phyloP scores from a whole-genome alignment of 2,113 vertebrate species.

The Dasypus novemcinctus region DNA sequence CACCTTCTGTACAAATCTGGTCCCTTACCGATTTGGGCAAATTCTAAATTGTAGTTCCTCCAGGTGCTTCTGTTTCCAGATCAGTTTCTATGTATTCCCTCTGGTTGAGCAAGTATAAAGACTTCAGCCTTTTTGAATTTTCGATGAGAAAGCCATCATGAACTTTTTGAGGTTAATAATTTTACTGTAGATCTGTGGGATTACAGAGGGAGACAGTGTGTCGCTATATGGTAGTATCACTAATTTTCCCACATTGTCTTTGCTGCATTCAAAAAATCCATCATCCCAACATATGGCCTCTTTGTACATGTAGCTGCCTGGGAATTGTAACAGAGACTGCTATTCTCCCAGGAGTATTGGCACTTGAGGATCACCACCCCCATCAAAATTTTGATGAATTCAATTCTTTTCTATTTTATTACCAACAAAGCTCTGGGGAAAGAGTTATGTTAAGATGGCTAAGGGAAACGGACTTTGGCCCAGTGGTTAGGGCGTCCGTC shows the following conservation, averaged over 20 bases:
- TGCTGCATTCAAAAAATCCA: background rate
- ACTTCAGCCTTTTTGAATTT: background rate
- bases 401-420: slow-evolving; percentile 10
- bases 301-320: background rate
- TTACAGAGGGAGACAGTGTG: background rate
- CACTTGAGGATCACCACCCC: background rate
- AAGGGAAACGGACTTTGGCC: no score
- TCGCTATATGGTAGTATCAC: background rate
- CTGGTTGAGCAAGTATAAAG: background rate
- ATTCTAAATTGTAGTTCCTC: background rate
- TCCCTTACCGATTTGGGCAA: background rate
- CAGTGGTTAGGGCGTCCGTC: no score
- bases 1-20: background rate
- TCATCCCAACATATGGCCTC: background rate
- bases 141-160: background rate
- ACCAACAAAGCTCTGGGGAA: background rate
- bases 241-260: background rate
- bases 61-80: background rate
- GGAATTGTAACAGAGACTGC: background rate
- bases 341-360: background rate
- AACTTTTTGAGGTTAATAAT: background rate
- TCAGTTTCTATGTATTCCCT: background rate
- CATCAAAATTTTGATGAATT: slow-evolving; percentile 14
- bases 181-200: background rate
- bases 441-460: background rate